Percentiles rank a stretch among this genome's conserved stretches.
These are phyloP conservation scores for Melolontha melolontha DNA, from an alignment of 2,888 invertebrate genomes.

Conservation along the genomic window DNA sequence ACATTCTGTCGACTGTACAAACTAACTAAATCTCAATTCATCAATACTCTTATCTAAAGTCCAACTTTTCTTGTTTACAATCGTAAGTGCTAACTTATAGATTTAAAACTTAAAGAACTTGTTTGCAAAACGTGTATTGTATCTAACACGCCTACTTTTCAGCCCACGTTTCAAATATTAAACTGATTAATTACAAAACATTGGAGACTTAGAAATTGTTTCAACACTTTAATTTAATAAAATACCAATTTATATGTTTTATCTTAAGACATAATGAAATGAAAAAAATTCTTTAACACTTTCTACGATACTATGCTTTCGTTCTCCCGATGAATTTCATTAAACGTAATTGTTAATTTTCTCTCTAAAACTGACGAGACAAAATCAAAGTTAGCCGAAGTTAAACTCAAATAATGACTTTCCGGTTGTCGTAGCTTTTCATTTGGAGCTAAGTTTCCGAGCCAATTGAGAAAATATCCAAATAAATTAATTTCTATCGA, in stretches of 20 bases:
- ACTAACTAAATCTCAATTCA: too few relatives aligned
- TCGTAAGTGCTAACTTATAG: too few relatives aligned
- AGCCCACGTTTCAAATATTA: too few relatives aligned
- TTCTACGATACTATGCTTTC: background rate
- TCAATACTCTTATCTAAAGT: background rate
- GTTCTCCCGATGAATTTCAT: slow-evolving; percentile 1
- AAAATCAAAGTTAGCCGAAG: slow-evolving; percentile 16
- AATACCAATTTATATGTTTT: too few relatives aligned
- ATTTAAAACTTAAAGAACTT: too few relatives aligned
- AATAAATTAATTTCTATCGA: slow-evolving; percentile 20
- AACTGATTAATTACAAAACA: too few relatives aligned
- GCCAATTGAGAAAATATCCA: slow-evolving; percentile 25
- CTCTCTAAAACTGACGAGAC: background rate
- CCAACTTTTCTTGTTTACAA: too few relatives aligned
- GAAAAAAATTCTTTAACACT: background rate
- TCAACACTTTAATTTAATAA: too few relatives aligned
- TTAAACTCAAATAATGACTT: slow-evolving; percentile 30
- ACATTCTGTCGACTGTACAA: too few relatives aligned
- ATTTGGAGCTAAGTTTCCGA: too few relatives aligned
- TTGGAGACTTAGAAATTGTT: too few relatives aligned
- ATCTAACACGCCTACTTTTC: background rate
- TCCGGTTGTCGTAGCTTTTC: slow-evolving; percentile 3
- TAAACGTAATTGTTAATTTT: slow-evolving; percentile 12
- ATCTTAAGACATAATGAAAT: too few relatives aligned
- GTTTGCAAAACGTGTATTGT: background rate